Base-by-base conservation (phyloP, 2,888 invertebrate species). In the Nudaria mundana region DNA sequence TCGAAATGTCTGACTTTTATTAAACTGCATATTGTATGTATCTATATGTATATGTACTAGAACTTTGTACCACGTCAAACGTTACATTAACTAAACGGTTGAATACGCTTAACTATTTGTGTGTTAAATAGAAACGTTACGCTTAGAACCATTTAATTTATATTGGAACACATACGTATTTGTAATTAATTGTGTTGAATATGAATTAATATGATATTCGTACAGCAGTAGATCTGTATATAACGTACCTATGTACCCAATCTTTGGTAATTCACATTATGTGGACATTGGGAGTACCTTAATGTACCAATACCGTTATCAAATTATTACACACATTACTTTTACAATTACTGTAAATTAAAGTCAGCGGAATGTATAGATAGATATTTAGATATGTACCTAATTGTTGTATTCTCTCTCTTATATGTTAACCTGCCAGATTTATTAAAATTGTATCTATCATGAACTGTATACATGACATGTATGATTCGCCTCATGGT, bases 161-260 rank as follows among this genome's bases (percentile, higher is more conserved):
- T 76, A 77, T 67, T 67, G 66, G 58, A 58, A 67, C 66, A 76
- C 71, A 71, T 73, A 79, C 76, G 73, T 78, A 76, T 79, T 80
- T 80, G 76, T 84, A 81, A 79, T 78, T 81, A 79, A 79, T 79
- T 82, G 77, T 81, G 78, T 84, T 82, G 57, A 73, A 76, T 73
- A 78, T 78, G 73, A 80, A 84, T 82, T 57, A 73, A 76, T 73
- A 78, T 78, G 73, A 80, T 84, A 76, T 82, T 77, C 76, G 79
- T 85, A 84, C 80, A 72, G 76, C 80, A 81, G 83, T 87, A 86
- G 86, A 86, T 81, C 84, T 84, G 84, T 86, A 84, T 85, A 75
- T 75, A 70, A 71, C 51, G 65, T 76, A 71, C 73, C n/a, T n/a
- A n/a, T n/a, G 66, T 68, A 72, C 66, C 76, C 77, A 77, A 80